Base-by-base conservation (phyloP, 1,140 invertebrate species). In the Archivesica marissinica region DNA sequence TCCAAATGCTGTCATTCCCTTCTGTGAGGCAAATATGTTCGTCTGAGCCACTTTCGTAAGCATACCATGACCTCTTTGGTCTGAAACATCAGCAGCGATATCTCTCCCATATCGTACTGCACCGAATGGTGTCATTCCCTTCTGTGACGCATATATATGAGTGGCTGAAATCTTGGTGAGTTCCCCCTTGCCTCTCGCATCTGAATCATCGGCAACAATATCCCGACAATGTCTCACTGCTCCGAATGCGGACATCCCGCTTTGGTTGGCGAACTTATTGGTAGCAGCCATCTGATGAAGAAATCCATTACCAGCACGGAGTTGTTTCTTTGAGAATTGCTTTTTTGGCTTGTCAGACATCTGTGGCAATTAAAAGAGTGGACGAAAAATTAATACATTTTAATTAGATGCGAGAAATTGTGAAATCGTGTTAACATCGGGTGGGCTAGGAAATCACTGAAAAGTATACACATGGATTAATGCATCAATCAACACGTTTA, bases 81-180 rank as follows among this genome's bases (percentile, higher is more conserved):
- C 95, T 17, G 83, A 70, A 25, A 90, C 90, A 66, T 91, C 91
- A 41, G 87, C 88, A 25, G 80, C 86, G 74, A 93, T 92, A 83
- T 93, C 92, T 74, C 89, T 79, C 17, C 99, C 98, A 95, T 99
- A 98, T 94, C 98, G 95, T 86, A 97, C 98, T 94, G 98, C 98
- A 15, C 89, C 89, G n/a, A 90, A 86, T 84, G 98, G 98, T 90
- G 98, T 85, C 91, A 98, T 98, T 44, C 98, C 98, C 90, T 97
- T 97, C 94, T 98, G 97, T 90, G 95, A 98, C 87, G 98, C 98
- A 56, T 92, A 93, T 94, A 98, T 98, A 95, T 99, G 99, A 88
- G 97, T 97, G 66, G 98, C 98, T 91, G 98, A 98, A 93, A 99
- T 98, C 38, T 99, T 95, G 82, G 97, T 97, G 91, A 99, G 98